Conservation (phyloP, 2,888 invertebrate genomes). For the Troilus luridus region DNA sequence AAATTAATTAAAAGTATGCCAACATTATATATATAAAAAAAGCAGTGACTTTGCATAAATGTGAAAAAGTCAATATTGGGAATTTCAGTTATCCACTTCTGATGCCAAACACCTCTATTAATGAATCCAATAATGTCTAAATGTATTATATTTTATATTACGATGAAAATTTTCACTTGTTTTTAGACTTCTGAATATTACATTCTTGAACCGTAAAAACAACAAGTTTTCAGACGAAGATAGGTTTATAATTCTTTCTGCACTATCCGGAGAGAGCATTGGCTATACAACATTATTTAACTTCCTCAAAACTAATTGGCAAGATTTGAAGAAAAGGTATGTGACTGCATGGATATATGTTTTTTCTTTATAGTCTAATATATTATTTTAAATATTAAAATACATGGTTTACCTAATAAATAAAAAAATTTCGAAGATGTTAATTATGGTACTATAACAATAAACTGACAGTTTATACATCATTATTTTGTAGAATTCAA, state of each 20-base stretch:
- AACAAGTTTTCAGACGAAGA: slow-evolving; percentile 84
- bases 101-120: too few relatives aligned
- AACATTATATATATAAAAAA: too few relatives aligned
- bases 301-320: slow-evolving; percentile 81
- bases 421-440: not conserved
- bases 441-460: not conserved
- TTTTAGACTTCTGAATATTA: slow-evolving; percentile 75
- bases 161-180: not conserved
- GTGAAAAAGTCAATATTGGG: too few relatives aligned
- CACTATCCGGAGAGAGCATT: slow-evolving; percentile 72
- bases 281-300: slow-evolving; percentile 82
- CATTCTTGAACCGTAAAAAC: slow-evolving; percentile 74
- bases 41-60: too few relatives aligned
- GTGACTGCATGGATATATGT: not conserved
- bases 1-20: too few relatives aligned
- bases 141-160: not conserved
- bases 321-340: slow-evolving; percentile 77
- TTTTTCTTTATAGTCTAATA: not conserved
- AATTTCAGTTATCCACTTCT: too few relatives aligned
- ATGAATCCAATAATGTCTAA: not conserved
- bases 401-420: not conserved
- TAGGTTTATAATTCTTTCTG: slow-evolving; percentile 80
- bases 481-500: slow-evolving; percentile 63
- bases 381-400: not conserved
- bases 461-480: not conserved